Evolutionary conservation across 2,888 invertebrate genomes (phyloP), one percentile per base, ranked within the genome.

Genomic region (Scrobipalpa costella): DNA sequence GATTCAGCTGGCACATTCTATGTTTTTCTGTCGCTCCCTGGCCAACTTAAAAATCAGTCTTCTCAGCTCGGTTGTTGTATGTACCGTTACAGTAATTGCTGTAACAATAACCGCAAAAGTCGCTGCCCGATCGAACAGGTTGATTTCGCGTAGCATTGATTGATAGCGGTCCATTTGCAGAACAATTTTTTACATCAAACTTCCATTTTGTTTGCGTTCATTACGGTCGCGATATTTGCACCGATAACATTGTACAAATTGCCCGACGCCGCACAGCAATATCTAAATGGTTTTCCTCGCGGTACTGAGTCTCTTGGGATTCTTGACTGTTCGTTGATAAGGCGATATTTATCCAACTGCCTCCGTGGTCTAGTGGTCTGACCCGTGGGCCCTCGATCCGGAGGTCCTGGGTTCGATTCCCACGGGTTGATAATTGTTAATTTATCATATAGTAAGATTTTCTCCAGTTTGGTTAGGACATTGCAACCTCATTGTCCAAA

Each of bases 131-230:
- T 73, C 75, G 71, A 76, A 71, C 72, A 69, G 73, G 73, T 77
- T 73, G 78, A 80, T 79, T 78, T 78, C 69, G 67, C 69, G 69
- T 63, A 71, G 72, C 75, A 71, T 72, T 80, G 80, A 84, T 84
- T 78, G 77, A 85, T 83, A 68, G 71, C 67, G 68, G 67, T 71
- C 69, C 71, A 73, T 77, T 76, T 72, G 69, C 67, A 65, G 66
- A 73, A 66, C 66, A 62, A 67, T 76, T 72, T 71, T 75, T 75
- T 74, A 68, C 68, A 33, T 33, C 60, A 61, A 50, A 65, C 67
- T 66, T 36, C 64, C 57, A 61, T 55, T 64, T 64, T 64, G 61
- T 47, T 58, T 50, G 34, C 36, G 36, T 61, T 61, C 38, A 38
- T 61, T 57, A 57, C 60, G 33, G 40, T 49, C 58, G 64, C 64